These are phyloP conservation scores for Xenentodon cancila DNA, from an alignment of 2,797 vertebrate species.

Conservation along the genomic window DNA sequence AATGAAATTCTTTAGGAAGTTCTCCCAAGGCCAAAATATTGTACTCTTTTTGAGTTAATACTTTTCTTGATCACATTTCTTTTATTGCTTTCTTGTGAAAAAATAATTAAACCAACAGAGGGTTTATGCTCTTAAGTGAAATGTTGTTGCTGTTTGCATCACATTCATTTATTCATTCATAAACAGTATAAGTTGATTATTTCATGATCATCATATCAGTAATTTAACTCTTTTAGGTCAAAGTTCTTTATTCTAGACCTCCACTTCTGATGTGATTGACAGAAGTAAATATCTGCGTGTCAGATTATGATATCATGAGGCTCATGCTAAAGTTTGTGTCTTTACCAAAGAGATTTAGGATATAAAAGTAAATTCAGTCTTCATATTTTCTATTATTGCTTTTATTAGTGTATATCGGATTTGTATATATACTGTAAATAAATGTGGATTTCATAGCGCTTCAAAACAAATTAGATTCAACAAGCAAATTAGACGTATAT, in stretches of 20 bases:
- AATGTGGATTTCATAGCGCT: neutral
- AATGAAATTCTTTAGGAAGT: neutral
- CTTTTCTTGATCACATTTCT: neutral
- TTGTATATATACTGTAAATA: too few species aligned
- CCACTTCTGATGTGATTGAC: too few species aligned
- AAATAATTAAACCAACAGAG: neutral
- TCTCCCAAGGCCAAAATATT: neutral
- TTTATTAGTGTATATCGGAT: too few species aligned
- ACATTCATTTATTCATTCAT: neutral
- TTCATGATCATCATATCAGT: neutral
- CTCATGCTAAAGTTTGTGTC: too few species aligned
- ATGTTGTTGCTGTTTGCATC: neutral
- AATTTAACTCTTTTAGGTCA: neutral
- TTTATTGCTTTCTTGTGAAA: neutral
- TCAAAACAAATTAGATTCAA: neutral
- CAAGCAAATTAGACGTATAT: neutral
- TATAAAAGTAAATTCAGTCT: too few species aligned
- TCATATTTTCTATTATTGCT: too few species aligned
- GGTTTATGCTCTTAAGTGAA: neutral
- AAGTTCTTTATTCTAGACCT: neutral
- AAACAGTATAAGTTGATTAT: neutral
- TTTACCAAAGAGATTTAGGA: too few species aligned
- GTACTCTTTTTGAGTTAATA: too few species aligned
- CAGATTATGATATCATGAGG: too few species aligned
- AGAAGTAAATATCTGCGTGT: too few species aligned